Evolutionary conservation across 1,140 invertebrate genomes (phyloP).

Genomic region (Achatina immaculata): DNA sequence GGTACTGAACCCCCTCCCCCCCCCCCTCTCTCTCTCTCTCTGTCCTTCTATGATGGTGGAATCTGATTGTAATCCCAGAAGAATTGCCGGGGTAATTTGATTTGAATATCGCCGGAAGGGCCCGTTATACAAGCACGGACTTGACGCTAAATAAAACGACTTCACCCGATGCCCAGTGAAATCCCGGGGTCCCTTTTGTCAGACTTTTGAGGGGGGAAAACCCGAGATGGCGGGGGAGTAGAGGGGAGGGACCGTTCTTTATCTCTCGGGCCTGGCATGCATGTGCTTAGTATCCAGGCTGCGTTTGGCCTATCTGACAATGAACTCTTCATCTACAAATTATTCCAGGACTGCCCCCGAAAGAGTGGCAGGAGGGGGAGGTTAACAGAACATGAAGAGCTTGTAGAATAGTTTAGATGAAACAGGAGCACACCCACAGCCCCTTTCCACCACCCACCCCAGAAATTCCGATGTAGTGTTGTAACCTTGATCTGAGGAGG

Average conservation of each 20-base stretch:
- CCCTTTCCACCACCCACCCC: too few species aligned
- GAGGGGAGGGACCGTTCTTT: not conserved
- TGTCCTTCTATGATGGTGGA: too few species aligned
- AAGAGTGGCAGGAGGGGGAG: not conserved
- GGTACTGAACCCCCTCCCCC: too few species aligned
- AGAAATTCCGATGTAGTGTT: not conserved
- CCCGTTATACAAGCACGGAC: not conserved
- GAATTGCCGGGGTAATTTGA: not conserved
- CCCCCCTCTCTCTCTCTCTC: too few species aligned
- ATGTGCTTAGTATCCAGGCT: not conserved
- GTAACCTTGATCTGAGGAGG: not conserved
- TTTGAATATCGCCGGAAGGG: not conserved
- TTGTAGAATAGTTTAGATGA: too few species aligned
- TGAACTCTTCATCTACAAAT: not conserved
- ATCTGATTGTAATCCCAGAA: not conserved
- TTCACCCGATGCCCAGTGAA: not conserved
- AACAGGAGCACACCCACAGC: too few species aligned
- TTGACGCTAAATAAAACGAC: not conserved
- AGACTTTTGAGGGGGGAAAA: not conserved
- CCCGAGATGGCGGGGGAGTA: too few species aligned
- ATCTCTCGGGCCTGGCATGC: not conserved
- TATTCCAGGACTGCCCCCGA: not conserved
- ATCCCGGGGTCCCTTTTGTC: not conserved
- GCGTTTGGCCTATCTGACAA: not conserved
- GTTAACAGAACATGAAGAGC: not conserved